Conservation (phyloP, 1,140 invertebrate species). For the Anadara kagoshimensis region DNA sequence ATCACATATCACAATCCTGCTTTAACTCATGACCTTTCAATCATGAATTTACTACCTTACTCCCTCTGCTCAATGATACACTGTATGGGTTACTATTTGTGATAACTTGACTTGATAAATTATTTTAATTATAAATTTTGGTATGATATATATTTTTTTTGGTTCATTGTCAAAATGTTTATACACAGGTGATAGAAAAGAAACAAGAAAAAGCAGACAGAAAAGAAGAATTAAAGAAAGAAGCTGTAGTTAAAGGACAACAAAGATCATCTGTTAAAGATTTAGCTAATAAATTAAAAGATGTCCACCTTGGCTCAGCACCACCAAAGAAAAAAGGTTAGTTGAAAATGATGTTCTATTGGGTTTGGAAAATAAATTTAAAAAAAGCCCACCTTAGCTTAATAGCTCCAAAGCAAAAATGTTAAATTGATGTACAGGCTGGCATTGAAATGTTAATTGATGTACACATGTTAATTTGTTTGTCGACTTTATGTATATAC, state of each 20-base stretch:
- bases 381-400: too few species aligned
- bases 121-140: background rate
- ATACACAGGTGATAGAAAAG: slow-evolving; percentile 35
- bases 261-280: slow-evolving; percentile 63
- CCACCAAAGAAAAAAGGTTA: slow-evolving; percentile 61
- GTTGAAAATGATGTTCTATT: background rate
- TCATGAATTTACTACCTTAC: too few species aligned
- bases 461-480: too few species aligned
- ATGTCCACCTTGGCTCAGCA: slow-evolving; percentile 50
- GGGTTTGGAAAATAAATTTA: too few species aligned
- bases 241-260: slow-evolving; percentile 46
- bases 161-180: background rate
- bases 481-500: too few species aligned
- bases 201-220: slow-evolving; percentile 5
- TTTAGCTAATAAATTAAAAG: slow-evolving; percentile 63
- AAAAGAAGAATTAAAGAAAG: slow-evolving; percentile 41
- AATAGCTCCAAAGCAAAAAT: too few species aligned
- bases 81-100: background rate
- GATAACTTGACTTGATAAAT: background rate
- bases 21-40: too few species aligned
- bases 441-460: too few species aligned
- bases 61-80: too few species aligned
- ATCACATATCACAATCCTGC: too few species aligned
- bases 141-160: background rate
- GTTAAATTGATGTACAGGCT: too few species aligned